Base-by-base conservation (phyloP, 2,113 vertebrate genomes). In the Cynopterus brachyotis region DNA sequence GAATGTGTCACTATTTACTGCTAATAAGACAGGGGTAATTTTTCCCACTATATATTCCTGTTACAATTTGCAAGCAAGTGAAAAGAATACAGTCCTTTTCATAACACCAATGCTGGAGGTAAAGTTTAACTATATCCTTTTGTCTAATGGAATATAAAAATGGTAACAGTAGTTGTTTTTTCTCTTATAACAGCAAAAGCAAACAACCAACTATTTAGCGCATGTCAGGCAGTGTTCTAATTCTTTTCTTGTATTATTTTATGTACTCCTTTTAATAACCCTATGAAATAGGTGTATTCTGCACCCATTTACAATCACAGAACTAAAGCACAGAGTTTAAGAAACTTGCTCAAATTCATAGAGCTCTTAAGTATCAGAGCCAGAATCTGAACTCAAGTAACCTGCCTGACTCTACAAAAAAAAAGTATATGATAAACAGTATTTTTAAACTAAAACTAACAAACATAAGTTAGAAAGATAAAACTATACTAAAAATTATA, bases 31-130 rank as follows among this genome's bases (percentile, higher is more conserved):
- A 16, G 57, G 15, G 62, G 2, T 60, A 55, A 62, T 89, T 67
- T 20, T 88, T 32, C 9, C 40, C 35, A 72, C 19, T 35, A 37
- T 19, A 13, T 84, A 70, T 62, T 91, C n/a, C 16, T 69, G 0
- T 84, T 84, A 82, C 42, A 88, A 88, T 62, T n/a, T 91, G 81
- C 88, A 42, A 70, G 15, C 89, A 96, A 81, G 72, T 66, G 24
- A 17, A 75, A 92, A 55, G 3, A 64, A 69, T 20, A 35, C 8
- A 73, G 9, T 3, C 30, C 1, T 40, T 81, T 59, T 45, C 64
- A 60, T 47, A 84, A 70, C 2, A 73, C 9, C 69, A 75, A 7
- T 60, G 20, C 28, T 78, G 11, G 9, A 26, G 35, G 22, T 8
- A 78, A 88, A 94, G 50, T 37, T 70, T 50, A 73, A 37, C 64